Conservation (phyloP, 2,797 vertebrate species). For the Danionella dracula region DNA sequence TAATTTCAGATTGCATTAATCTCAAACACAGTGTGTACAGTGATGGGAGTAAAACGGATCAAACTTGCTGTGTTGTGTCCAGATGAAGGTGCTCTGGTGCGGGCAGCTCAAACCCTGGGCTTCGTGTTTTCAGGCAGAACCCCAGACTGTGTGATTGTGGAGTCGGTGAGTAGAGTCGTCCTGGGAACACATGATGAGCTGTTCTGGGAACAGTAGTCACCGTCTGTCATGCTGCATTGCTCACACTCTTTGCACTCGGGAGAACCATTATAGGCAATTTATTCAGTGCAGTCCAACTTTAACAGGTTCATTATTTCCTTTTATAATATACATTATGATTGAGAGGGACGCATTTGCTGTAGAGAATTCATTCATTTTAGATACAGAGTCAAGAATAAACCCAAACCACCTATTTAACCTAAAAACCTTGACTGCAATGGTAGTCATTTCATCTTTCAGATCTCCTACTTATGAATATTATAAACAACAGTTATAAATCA, state of each 20-base stretch:
- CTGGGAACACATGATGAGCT: slow-evolving; percentile 18
- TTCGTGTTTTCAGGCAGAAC: slow-evolving; percentile 95
- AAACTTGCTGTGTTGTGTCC: background rate
- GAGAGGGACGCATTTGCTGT: background rate
- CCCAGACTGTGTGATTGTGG: slow-evolving; percentile 88
- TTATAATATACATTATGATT: slow-evolving; percentile 4
- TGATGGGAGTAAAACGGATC: too few species aligned
- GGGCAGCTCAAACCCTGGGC: slow-evolving; percentile 83
- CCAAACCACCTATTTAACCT: too few species aligned
- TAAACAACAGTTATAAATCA: too few species aligned
- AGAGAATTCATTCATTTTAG: too few species aligned
- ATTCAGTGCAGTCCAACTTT: background rate
- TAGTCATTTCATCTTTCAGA: too few species aligned
- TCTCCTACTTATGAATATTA: background rate
- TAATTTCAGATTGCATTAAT: too few species aligned
- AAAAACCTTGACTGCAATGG: too few species aligned
- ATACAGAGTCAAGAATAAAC: too few species aligned
- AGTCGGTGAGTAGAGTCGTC: slow-evolving; percentile 69
- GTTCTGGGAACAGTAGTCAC: slow-evolving; percentile 7
- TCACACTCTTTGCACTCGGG: slow-evolving; percentile 18
- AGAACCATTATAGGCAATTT: slow-evolving; percentile 24
- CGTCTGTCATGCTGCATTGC: slow-evolving; percentile 23
- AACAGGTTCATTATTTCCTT: slow-evolving; percentile 15
- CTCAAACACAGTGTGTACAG: too few species aligned
- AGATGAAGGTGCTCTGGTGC: slow-evolving; percentile 96